Evolutionary conservation across 2,797 vertebrate genomes (phyloP).

Genomic region (Oreortyx pictus): DNA sequence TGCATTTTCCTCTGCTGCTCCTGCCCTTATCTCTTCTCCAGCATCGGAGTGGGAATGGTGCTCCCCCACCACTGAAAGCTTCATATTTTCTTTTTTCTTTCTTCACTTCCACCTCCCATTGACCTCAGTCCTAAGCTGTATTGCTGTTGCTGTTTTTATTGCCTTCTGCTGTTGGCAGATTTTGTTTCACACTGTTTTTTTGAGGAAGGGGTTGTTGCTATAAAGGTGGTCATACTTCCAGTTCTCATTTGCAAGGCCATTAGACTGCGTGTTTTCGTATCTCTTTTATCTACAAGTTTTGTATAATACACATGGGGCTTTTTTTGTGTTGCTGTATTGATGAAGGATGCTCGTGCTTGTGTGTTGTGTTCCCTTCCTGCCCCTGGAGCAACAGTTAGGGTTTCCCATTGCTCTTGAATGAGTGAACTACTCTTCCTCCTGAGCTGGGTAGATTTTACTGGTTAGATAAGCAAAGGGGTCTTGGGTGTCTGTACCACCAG

Average conservation of each 20-base stretch:
- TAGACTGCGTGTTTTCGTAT: background rate
- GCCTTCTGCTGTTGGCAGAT: background rate
- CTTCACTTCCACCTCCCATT: background rate
- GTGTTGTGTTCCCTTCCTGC: fast-evolving
- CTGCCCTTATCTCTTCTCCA: background rate
- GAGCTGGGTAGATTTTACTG: background rate
- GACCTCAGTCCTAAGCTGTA: background rate
- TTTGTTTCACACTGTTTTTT: background rate
- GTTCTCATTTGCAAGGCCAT: background rate
- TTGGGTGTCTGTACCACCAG: background rate
- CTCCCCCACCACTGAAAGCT: background rate
- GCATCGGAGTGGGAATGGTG: background rate
- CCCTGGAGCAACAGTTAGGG: background rate
- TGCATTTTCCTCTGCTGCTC: background rate
- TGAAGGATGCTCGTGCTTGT: background rate
- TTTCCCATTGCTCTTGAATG: background rate
- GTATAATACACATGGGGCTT: background rate
- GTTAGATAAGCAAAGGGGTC: background rate
- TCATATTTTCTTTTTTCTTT: background rate
- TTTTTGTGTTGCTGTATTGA: background rate
- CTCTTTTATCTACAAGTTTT: background rate
- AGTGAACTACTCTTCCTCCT: background rate
- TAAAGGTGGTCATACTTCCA: background rate
- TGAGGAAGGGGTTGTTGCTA: background rate
- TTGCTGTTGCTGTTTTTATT: background rate